phyloP scores from a whole-genome alignment of 2,888 invertebrate genomes.

The Melitaea athalia region DNA sequence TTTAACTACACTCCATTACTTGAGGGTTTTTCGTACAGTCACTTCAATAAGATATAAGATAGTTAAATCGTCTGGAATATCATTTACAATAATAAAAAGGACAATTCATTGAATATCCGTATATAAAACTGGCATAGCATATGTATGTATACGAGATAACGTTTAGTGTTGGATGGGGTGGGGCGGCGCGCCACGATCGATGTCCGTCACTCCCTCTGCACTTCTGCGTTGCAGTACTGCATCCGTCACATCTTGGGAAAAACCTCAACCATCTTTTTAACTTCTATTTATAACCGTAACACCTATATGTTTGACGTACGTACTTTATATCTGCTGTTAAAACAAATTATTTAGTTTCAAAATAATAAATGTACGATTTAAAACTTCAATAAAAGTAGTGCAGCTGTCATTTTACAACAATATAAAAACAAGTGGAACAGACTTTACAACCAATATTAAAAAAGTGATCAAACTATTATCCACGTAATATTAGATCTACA shows the following conservation, averaged over 20 bases:
- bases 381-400: no score
- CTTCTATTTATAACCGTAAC: not conserved
- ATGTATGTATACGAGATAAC: constrained; percentile 54
- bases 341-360: not conserved
- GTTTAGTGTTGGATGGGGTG: constrained; percentile 51
- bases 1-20: no score
- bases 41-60: not conserved
- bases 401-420: no score
- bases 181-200: constrained; percentile 60
- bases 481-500: not conserved
- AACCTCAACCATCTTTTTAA: constrained; percentile 25
- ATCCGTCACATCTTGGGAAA: constrained; percentile 49
- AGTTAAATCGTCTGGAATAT: not conserved
- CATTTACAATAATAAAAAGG: not conserved
- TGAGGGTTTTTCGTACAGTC: not conserved
- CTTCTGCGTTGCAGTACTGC: constrained; percentile 65
- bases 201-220: constrained; percentile 67
- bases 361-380: no score
- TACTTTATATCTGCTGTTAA: not conserved
- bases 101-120: constrained; percentile 2
- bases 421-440: no score
- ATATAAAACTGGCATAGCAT: constrained; percentile 28
- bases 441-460: not conserved
- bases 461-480: not conserved
- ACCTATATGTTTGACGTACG: not conserved